phyloP scores from a whole-genome alignment of 2,888 invertebrate species.

The Subacronicta megacephala region DNA sequence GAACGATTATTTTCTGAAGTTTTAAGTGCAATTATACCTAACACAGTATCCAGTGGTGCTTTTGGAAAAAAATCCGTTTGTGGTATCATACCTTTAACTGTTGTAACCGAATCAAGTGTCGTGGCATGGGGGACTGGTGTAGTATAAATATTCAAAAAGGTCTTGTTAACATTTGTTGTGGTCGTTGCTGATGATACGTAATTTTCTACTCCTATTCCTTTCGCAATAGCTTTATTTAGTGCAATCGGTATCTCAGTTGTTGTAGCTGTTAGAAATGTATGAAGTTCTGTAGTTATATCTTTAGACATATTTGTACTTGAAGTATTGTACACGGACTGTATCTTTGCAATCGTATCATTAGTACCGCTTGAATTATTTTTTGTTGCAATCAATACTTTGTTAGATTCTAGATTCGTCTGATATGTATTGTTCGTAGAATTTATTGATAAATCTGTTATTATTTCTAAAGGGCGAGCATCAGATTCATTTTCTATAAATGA shows the following conservation, averaged over 20 bases:
- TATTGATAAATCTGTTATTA: slow-evolving; percentile 9
- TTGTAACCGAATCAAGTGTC: neutral
- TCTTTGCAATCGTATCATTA: neutral
- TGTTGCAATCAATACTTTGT: slow-evolving; percentile 1
- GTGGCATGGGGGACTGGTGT: neutral
- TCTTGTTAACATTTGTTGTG: neutral
- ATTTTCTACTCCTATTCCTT: slow-evolving; percentile 1
- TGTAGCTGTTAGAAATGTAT: neutral
- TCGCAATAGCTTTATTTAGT: neutral
- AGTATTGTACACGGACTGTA: neutral
- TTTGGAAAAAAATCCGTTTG: slow-evolving; percentile 2
- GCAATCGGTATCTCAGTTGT: neutral
- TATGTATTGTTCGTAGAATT: slow-evolving; percentile 9
- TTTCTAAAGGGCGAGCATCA: slow-evolving; percentile 7
- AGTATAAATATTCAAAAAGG: neutral
- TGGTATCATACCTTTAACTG: neutral
- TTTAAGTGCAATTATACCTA: neutral
- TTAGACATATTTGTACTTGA: slow-evolving; percentile 4
- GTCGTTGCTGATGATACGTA: neutral
- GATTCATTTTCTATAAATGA: neutral
- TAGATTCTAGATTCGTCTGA: slow-evolving; percentile 11
- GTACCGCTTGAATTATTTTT: neutral
- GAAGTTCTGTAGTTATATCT: neutral
- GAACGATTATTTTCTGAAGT: neutral
- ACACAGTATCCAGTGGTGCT: neutral